Evolutionary conservation across 2,888 invertebrate species (phyloP).

Genomic region (Clusia tigrina): DNA sequence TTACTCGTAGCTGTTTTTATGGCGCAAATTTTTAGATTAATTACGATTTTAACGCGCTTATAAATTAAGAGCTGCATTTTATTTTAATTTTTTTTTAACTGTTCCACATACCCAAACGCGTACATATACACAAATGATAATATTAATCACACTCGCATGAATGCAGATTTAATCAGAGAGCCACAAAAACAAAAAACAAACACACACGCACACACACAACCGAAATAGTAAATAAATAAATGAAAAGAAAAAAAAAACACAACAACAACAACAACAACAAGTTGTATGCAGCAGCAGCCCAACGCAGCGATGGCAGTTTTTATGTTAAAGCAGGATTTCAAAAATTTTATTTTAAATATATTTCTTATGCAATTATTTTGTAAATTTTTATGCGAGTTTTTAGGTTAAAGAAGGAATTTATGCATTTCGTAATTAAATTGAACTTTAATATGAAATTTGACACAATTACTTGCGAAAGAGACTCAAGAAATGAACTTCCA

Average conservation of each 20-base stretch:
- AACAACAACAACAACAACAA: background rate
- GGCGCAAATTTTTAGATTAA: slow-evolving; percentile 41
- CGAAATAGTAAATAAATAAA: too few relatives aligned
- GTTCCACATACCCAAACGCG: slow-evolving; percentile 34
- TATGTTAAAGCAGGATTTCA: slow-evolving; percentile 26
- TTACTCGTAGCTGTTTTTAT: slow-evolving; percentile 45
- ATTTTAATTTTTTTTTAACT: too few relatives aligned
- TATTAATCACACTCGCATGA: slow-evolving; percentile 19
- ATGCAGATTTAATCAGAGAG: background rate
- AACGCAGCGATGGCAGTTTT: slow-evolving; percentile 21
- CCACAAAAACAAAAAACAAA: too few relatives aligned
- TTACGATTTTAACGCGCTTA: slow-evolving; percentile 37
- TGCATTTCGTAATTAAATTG: background rate
- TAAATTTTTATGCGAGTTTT: slow-evolving; percentile 7
- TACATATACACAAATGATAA: slow-evolving; percentile 22
- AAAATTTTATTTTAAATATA: background rate
- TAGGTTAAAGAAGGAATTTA: background rate
- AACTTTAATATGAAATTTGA: background rate
- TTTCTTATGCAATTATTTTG: slow-evolving; percentile 1
- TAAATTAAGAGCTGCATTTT: slow-evolving; percentile 53
- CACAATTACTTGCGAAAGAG: background rate
- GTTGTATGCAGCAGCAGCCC: slow-evolving; percentile 10
- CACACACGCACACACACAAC: too few relatives aligned
- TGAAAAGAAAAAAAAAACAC: too few relatives aligned
- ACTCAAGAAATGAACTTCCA: too few relatives aligned